Evolutionary conservation across 2,888 invertebrate species (phyloP).

Genomic region (Ecdyonurus torrentis): DNA sequence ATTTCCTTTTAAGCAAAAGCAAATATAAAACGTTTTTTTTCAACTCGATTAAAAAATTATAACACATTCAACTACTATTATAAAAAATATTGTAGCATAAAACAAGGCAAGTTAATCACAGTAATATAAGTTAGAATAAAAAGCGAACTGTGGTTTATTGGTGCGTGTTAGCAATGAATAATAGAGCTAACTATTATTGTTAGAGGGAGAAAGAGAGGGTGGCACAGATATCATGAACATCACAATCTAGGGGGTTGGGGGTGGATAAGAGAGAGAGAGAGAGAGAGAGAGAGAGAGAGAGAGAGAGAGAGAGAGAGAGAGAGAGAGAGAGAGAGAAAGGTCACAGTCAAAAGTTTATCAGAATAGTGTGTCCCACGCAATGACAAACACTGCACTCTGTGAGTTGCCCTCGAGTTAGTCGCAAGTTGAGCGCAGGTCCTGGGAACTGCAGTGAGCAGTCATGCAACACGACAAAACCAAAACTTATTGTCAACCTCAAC

Average conservation of each 20-base stretch:
- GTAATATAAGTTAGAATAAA: slow-evolving; percentile 1
- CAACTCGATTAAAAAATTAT: too few species aligned
- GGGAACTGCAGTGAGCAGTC: background rate
- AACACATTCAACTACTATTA: too few species aligned
- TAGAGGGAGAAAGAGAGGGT: background rate
- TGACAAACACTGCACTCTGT: background rate
- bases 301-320: background rate
- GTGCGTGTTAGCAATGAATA: background rate
- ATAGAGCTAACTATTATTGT: background rate
- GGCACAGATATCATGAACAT: background rate
- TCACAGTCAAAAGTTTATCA: background rate
- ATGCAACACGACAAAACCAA: background rate
- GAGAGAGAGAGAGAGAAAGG: background rate
- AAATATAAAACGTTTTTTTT: too few species aligned
- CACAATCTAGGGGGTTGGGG: too few species aligned
- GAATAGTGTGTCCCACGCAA: background rate
- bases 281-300: background rate
- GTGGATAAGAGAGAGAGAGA: too few species aligned
- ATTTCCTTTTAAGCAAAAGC: too few species aligned
- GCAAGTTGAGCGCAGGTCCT: background rate
- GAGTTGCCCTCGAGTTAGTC: background rate
- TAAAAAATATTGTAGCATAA: too few species aligned
- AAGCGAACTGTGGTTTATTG: background rate
- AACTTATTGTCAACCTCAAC: background rate
- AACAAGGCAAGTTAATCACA: background rate